Conservation (phyloP, 1,140 invertebrate species). For the Aporrectodea caliginosa region DNA sequence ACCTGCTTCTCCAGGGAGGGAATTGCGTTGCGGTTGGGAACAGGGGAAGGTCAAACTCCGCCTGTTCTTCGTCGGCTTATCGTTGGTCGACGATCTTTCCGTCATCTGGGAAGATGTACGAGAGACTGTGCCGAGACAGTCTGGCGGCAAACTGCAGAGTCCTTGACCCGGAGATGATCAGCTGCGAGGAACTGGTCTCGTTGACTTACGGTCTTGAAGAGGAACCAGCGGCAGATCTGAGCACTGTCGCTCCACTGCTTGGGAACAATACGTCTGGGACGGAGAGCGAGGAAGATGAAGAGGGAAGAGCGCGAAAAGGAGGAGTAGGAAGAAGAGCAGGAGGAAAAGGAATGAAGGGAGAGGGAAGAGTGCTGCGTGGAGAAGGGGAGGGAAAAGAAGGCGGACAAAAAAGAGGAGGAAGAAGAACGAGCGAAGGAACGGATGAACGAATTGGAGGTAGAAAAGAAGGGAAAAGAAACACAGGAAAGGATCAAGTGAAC, state of each 20-base stretch:
- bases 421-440: not conserved
- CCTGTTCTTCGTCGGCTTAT: not conserved
- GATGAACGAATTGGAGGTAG: too few species aligned
- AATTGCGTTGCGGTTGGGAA: too few species aligned
- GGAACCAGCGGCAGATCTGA: too few species aligned
- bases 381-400: too few species aligned
- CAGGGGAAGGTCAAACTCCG: too few species aligned
- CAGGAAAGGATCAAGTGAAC: too few species aligned
- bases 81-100: not conserved
- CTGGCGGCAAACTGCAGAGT: not conserved
- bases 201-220: not conserved
- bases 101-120: not conserved
- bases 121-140: not conserved
- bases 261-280: not conserved
- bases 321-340: not conserved
- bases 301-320: too few species aligned
- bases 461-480: too few species aligned
- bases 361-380: too few species aligned
- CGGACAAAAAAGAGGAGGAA: too few species aligned
- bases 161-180: not conserved
- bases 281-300: not conserved
- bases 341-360: too few species aligned
- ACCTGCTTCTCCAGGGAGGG: not conserved
- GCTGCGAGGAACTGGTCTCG: not conserved
- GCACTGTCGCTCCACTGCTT: too few species aligned